Base-by-base conservation (phyloP, 1,140 invertebrate species). In the Ips nitidus region DNA sequence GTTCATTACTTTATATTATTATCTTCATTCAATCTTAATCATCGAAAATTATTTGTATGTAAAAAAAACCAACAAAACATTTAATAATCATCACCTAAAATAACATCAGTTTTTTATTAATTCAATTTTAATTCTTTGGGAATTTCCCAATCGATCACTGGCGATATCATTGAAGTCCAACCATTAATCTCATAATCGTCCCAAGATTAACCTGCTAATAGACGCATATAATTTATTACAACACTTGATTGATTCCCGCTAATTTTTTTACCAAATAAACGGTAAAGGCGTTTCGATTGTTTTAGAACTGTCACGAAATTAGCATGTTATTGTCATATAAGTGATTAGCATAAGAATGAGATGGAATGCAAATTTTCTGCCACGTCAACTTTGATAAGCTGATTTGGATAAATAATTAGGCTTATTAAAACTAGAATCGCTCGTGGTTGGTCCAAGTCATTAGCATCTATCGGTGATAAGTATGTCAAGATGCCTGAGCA, bases 401-500 rank as follows among this genome's bases (percentile, higher is more conserved):
- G 7, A n/a, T 56, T 56, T 56, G 53, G 53, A 36, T 38, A 56
- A 56, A 36, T 38, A n/a, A 56, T 56, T 56, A 56, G n/a, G 38
- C n/a, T 56, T 38, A 37, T 56, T 56, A 56, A 36, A 56, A 22
- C 2, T 3, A 22, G 45, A 50, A 50, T 50, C 45, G 45, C 6
- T 22, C 3, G 7, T 3, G 22, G 45, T 50, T 50, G 45, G 45
- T 2, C 22, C 22, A 8, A 2, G 6, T 50, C 45, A 50, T 50
- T 50, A 50, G 45, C 22, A 22, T 22, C 22, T 22, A 22, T 22
- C 22, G 22, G 22, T 22, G 22, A 22, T 22, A 22, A 22, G 22
- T 22, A 22, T 22, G 22, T 22, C 22, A 22, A 22, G 22, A 22
- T 22, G 22, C 0, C 22, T 22, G 22, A 22, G 22, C 22, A 22